A percentile compares a stretch with the other conserved stretches of the same genome.
Conservation (phyloP, 30 jellyfish, hydroid and myxozoan species). For the Chrysaora quinquecirrha region DNA sequence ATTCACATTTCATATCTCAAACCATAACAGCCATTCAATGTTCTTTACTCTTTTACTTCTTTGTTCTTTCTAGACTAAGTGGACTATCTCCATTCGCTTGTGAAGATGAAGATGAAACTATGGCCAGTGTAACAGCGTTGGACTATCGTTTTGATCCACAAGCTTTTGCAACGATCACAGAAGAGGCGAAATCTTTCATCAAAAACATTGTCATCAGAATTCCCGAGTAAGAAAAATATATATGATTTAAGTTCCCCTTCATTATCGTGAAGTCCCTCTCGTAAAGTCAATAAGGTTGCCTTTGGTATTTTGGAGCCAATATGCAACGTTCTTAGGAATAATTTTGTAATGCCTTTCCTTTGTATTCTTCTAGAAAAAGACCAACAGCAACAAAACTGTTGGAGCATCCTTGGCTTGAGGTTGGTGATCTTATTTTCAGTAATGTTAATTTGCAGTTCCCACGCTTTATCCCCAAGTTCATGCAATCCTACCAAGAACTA, state of each 20-base stretch:
- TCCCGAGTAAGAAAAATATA: slow-evolving; percentile 84
- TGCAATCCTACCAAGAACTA: no score
- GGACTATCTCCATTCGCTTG: slow-evolving; percentile 97
- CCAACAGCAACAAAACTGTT: slow-evolving; percentile 56
- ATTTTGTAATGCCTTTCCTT: no score
- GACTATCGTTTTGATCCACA: slow-evolving; percentile 88
- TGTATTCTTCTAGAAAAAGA: slow-evolving; percentile 49
- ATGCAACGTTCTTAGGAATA: no score
- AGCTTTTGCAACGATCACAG: slow-evolving; percentile 90
- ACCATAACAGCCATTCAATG: no score
- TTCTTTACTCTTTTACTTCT: no score
- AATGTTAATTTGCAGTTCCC: no score
- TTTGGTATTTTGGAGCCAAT: no score
- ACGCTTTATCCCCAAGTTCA: no score
- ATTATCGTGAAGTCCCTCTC: background rate
- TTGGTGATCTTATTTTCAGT: slow-evolving; percentile 12
- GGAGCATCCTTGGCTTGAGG: slow-evolving; percentile 75
- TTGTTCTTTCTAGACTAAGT: slow-evolving; percentile 73
- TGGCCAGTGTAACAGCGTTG: slow-evolving; percentile 94
- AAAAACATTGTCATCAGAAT: slow-evolving; percentile 79
- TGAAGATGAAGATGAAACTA: slow-evolving; percentile 98
- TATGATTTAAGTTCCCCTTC: background rate
- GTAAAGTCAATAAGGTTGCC: no score
- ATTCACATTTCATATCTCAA: no score
- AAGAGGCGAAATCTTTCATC: slow-evolving; percentile 92